These are phyloP conservation scores for Xerus inauris DNA, from an alignment of 2,113 vertebrate genomes.

Conservation along the genomic window DNA sequence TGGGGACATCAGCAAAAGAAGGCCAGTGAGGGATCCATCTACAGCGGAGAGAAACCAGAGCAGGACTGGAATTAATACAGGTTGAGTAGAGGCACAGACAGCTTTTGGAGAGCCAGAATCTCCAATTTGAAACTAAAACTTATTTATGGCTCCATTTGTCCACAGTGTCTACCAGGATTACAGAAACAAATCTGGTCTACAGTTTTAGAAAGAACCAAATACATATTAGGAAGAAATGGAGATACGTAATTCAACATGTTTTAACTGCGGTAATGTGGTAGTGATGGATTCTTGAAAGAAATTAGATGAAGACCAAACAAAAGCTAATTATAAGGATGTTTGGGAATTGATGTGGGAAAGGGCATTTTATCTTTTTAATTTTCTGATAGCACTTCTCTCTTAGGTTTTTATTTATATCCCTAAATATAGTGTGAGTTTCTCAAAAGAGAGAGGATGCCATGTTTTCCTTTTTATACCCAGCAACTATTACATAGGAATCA, in stretches of 20 bases:
- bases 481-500: not conserved
- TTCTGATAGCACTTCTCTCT: not conserved
- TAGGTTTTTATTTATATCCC: not conserved
- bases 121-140: constrained; percentile 39
- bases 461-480: constrained; percentile 29
- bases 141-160: constrained; percentile 17
- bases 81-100: not conserved
- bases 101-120: not conserved
- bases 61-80: not conserved
- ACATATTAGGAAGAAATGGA: constrained; percentile 44
- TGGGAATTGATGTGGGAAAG: constrained; percentile 21
- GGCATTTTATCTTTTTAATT: not conserved
- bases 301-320: not conserved
- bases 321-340: not conserved
- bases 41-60: constrained; percentile 33
- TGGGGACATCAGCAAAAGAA: not conserved
- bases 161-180: not conserved
- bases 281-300: not conserved
- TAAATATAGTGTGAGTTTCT: constrained; percentile 10
- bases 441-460: not conserved
- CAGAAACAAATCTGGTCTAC: no score
- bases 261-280: not conserved
- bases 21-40: not conserved
- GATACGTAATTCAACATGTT: constrained; percentile 9
- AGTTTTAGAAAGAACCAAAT: constrained; percentile 52